phyloP scores from a whole-genome alignment of 2,797 vertebrate genomes.

The Cyclura pinguis region DNA sequence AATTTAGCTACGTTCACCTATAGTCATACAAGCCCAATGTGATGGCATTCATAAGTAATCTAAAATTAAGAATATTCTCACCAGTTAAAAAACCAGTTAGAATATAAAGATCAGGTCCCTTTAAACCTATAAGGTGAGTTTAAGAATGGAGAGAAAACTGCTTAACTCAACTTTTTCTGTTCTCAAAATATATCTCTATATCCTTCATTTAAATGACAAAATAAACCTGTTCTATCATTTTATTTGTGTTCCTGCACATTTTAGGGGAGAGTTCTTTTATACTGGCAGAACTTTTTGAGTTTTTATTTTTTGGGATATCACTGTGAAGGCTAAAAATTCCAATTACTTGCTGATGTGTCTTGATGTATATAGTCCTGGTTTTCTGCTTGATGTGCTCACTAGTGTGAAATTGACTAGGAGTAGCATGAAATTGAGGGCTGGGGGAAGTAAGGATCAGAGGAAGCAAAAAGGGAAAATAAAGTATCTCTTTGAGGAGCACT shows the following conservation, averaged over 20 bases:
- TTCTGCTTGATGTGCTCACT: constrained; percentile 32
- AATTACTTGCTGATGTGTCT: constrained; percentile 10
- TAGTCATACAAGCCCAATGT: background rate
- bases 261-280: background rate
- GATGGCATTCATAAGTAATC: background rate
- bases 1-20: background rate
- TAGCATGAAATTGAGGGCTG: constrained; percentile 28
- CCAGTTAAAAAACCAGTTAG: background rate
- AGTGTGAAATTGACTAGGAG: constrained; percentile 17
- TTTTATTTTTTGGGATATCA: constrained; percentile 1
- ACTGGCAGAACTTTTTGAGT: constrained; percentile 9
- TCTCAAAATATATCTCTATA: background rate
- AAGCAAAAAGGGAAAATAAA: too few relatives aligned
- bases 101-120: background rate
- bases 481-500: constrained; percentile 1
- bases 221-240: background rate
- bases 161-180: background rate
- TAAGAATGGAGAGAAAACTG: background rate
- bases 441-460: constrained; percentile 9
- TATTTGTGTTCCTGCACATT: background rate
- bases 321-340: constrained; percentile 38
- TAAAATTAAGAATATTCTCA: background rate
- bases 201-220: background rate
- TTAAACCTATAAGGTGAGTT: background rate
- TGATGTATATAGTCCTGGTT: background rate